Conservation (phyloP, 2,113 vertebrate species). For the Prolemur simus region DNA sequence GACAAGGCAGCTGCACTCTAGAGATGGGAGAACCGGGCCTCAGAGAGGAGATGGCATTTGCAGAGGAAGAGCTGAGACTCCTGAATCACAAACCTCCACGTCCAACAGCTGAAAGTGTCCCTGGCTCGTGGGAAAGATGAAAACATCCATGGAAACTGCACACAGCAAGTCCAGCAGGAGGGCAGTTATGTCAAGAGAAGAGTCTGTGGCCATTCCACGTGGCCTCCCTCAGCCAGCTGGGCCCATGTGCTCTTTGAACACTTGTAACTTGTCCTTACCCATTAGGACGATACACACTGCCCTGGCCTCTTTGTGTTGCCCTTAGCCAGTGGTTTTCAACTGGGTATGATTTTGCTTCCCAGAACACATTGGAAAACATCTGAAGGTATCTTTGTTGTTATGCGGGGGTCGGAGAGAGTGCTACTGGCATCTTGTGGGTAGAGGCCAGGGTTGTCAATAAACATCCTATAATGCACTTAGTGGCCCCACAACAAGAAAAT, state of each 20-base stretch:
- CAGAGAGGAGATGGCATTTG: not conserved
- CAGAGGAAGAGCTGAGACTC: not conserved
- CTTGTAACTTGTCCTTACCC: not conserved
- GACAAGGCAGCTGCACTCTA: not conserved
- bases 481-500: not conserved
- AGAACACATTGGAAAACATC: not conserved
- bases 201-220: too few species aligned
- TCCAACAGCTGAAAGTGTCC: not conserved
- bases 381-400: not conserved
- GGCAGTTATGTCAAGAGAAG: not conserved
- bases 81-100: not conserved
- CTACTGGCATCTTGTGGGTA: not conserved
- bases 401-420: fast-evolving
- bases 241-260: not conserved
- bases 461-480: too few species aligned
- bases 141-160: not conserved
- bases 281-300: not conserved
- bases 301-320: not conserved
- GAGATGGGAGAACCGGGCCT: not conserved
- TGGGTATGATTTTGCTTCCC: too few species aligned
- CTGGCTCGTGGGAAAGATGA: not conserved
- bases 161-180: not conserved
- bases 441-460: not conserved
- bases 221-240: not conserved
- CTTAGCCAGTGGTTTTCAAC: not conserved